Evolutionary conservation across 2,113 vertebrate species (phyloP), one percentile per base, ranked within the genome.

Genomic region (Clinocottus analis): DNA sequence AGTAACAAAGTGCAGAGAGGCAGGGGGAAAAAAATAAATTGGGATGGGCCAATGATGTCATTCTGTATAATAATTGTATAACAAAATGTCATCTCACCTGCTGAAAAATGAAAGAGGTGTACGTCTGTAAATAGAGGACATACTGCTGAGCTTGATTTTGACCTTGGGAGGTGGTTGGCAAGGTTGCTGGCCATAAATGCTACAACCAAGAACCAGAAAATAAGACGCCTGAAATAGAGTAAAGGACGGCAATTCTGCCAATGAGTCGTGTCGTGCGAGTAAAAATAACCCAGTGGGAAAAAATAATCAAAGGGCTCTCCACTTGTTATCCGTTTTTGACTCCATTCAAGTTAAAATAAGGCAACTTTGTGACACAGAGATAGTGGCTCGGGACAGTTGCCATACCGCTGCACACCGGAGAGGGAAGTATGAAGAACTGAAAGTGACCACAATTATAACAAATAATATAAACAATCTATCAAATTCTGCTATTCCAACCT

Each of bases 261-360:
- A 90, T 91, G 88, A 87, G 85, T 83, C 82, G 59, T 89, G 87
- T 83, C 85, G 70, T 82, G 70, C n/a, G 35, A 83, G 75, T 87
- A 84, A 86, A 91, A 90, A 90, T 85, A 90, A 83, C 76, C 72
- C 85, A 64, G 85, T 83, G 88, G 84, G 85, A 87, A 90, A 87
- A 84, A 79, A 79, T 78, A 45, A 87, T 90, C 87, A 85, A 87
- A 84, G 85, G 84, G 27, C 77, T 80, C 63, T 71, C 29, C 23
- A 0, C 66, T 69, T 25, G 51, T 75, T 80, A 59, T 86, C 71
- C 64, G 5, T 43, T 56, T 79, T 72, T 87, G 70, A 78, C 71
- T 81, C 29, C 13, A 69, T 87, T 68, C 56, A 72, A 82, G 74
- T 79, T 53, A 74, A 87, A 83, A 80, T 74, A 77, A 75, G 77